Evolutionary conservation across 2,113 vertebrate genomes (phyloP), one percentile per base, ranked within the genome.

Genomic region (Pelecanoides urinatrix): DNA sequence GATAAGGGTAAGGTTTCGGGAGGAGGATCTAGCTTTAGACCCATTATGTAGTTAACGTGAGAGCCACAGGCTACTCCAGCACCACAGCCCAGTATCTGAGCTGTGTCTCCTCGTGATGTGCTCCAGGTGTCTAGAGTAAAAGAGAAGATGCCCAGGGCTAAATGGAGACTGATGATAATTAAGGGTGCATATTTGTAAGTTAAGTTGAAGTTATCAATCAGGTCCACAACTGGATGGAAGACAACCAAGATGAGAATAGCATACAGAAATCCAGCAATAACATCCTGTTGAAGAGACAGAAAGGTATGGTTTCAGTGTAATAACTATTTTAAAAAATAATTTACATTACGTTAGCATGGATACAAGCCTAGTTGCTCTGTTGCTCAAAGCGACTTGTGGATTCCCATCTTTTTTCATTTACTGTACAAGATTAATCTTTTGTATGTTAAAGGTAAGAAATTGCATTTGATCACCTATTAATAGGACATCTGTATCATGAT

Each of bases 81-180:
- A 4, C 99, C 99, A 3, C 98, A 98, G 84, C 99, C 99, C 84
- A 99, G 98, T 92, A 99, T 99, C 97, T 99, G 98, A 38, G 99
- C 99, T 0, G 99, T 99, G 98, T 99, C 99, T 9, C 99, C 99
- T 11, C 99, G 98, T 0, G 99, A 99, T 1, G 99, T 99, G 97
- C 99, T 99, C 99, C 99, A 99, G 16, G 99, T 99, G 96, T 99
- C 99, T 63, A 99, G 98, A 13, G 98, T 99, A 96, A 99, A 99
- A 70, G 99, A 99, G 96, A 99, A 99, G 92, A 99, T 98, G 63
- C 99, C 99, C 97, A 99, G 86, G 36, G 96, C 98, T 38, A 99
- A 94, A 85, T 99, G 99, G n/a, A 99, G 96, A 26, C 98, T 98
- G 49, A 99, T 96, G 97, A 99, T 99, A 88, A 99, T 88, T 44